A percentile compares a stretch with the other conserved stretches of the same genome.
Evolutionary conservation across 2,797 vertebrate species (phyloP).

Genomic region (Prionace glauca): DNA sequence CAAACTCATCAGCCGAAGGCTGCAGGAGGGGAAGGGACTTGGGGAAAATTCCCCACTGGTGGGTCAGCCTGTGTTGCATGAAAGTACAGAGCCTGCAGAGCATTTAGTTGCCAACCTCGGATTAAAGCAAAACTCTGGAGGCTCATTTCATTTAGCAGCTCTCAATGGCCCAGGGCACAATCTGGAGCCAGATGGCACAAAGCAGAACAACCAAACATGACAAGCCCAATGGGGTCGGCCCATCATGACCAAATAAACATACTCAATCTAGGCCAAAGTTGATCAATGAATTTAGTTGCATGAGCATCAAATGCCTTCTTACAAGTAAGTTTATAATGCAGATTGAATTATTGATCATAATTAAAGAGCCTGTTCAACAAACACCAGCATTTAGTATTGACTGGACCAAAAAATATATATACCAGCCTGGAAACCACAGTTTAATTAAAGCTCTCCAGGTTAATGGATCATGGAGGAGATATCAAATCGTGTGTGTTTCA

Average conservation of each 20-base stretch:
- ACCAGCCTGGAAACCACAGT: too few species aligned
- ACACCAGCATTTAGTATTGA: too few species aligned
- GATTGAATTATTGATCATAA: neutral
- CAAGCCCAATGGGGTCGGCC: neutral
- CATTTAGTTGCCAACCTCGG: neutral
- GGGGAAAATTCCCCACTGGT: neutral
- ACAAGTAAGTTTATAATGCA: neutral
- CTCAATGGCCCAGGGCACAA: neutral
- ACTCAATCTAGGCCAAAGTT: neutral
- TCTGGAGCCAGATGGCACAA: neutral
- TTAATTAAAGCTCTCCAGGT: too few species aligned
- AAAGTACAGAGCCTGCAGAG: neutral
- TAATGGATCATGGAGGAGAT: too few species aligned
- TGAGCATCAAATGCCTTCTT: neutral
- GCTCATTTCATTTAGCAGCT: neutral
- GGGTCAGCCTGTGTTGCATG: neutral
- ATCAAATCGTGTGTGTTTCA: too few species aligned
- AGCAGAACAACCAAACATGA: neutral
- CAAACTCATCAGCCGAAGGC: neutral
- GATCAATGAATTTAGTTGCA: neutral
- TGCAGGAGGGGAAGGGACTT: neutral
- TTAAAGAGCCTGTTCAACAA: too few species aligned
- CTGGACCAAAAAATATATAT: too few species aligned
- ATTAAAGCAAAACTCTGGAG: neutral
- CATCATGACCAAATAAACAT: neutral